These are phyloP conservation scores for Heliornis fulica DNA, from an alignment of 2,113 vertebrate genomes.

Conservation along the genomic window DNA sequence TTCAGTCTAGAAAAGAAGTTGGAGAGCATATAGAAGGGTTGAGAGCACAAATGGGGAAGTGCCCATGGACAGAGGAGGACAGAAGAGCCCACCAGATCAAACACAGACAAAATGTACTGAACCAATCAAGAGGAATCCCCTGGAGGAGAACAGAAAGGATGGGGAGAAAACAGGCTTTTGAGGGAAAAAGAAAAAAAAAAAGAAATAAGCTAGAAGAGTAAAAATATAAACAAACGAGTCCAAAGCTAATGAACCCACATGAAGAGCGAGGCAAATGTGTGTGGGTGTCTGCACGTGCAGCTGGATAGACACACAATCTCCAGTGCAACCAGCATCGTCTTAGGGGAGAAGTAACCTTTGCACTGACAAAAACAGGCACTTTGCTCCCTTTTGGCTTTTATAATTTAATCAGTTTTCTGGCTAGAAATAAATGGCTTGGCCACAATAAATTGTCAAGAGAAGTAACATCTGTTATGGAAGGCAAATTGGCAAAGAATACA, in stretches of 20 bases:
- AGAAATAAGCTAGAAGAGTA: background rate
- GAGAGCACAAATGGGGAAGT: slow-evolving; percentile 18
- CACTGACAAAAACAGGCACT: background rate
- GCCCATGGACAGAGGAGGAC: background rate
- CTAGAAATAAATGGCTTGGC: slow-evolving; percentile 25
- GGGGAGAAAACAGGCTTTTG: slow-evolving; percentile 13
- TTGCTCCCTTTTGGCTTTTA: background rate
- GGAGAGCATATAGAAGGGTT: background rate
- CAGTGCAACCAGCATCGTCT: background rate
- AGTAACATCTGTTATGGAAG: slow-evolving; percentile 52
- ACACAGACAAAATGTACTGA: background rate
- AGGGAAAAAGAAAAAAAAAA: background rate
- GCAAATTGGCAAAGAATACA: slow-evolving; percentile 20
- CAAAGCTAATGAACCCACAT: background rate
- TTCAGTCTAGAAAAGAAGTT: slow-evolving; percentile 5
- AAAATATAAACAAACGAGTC: background rate
- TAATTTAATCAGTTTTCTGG: background rate
- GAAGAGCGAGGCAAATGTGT: background rate
- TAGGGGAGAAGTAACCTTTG: background rate
- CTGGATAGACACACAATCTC: background rate
- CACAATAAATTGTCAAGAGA: slow-evolving; percentile 37
- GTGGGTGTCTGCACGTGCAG: accelerated
- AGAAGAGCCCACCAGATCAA: slow-evolving; percentile 33
- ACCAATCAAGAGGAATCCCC: background rate
- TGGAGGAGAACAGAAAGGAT: slow-evolving; percentile 26